Evolutionary conservation across 2,888 invertebrate species (phyloP).

Genomic region (Crepidodera aurea): DNA sequence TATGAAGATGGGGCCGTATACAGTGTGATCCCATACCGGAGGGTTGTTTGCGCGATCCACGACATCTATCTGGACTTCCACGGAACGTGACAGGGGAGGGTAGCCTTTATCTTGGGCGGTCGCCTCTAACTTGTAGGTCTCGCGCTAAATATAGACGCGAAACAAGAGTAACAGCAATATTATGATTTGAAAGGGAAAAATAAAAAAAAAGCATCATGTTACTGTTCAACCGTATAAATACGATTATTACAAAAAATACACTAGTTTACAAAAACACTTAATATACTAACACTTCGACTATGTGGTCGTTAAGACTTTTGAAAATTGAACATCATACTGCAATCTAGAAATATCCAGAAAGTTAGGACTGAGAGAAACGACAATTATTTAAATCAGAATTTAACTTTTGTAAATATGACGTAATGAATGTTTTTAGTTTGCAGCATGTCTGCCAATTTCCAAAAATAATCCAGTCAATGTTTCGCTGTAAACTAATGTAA

Average conservation of each 20-base stretch:
- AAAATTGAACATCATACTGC: too few species aligned
- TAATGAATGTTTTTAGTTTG: too few species aligned
- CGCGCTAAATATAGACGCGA: slow-evolving; percentile 71
- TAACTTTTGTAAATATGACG: too few species aligned
- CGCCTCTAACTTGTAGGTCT: slow-evolving; percentile 97
- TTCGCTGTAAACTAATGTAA: background rate
- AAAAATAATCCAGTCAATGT: background rate
- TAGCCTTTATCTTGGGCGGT: slow-evolving; percentile 98
- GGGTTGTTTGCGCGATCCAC: slow-evolving; percentile 98
- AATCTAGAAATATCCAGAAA: too few species aligned
- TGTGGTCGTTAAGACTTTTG: too few species aligned
- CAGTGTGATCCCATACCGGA: slow-evolving; percentile 95
- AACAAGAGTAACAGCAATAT: slow-evolving; percentile 39
- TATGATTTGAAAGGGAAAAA: slow-evolving; percentile 37
- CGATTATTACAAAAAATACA: background rate
- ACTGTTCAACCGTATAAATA: slow-evolving; percentile 1
- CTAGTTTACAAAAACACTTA: background rate
- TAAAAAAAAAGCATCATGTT: slow-evolving; percentile 16
- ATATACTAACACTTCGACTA: too few species aligned
- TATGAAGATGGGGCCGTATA: slow-evolving; percentile 97
- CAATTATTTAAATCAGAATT: too few species aligned
- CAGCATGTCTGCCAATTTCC: too few species aligned
- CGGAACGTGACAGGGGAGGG: slow-evolving; percentile 93
- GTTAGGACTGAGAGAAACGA: too few species aligned
- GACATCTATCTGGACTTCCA: slow-evolving; percentile 98